Percentiles rank a stretch among this genome's conserved stretches.
phyloP scores from a whole-genome alignment of 2,113 vertebrate species.

The Oriolus oriolus region DNA sequence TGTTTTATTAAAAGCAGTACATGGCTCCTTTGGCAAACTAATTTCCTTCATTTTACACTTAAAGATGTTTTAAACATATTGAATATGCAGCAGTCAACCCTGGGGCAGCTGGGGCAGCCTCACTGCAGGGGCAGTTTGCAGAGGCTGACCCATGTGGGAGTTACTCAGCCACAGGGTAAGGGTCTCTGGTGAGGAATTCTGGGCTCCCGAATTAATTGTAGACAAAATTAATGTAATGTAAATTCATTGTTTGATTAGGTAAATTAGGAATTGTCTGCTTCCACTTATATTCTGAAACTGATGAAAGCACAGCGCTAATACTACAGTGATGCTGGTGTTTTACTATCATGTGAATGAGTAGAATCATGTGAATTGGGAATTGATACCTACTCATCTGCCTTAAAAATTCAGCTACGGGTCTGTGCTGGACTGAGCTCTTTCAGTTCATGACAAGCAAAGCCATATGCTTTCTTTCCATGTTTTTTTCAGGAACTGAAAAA shows the following conservation, averaged over 20 bases:
- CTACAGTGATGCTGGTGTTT: neutral
- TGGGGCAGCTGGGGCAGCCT: neutral
- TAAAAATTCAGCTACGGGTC: neutral
- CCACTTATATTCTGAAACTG: neutral
- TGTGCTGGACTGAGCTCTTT: neutral
- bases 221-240: neutral
- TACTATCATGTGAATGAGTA: neutral
- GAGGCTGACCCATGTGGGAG: fast-evolving
- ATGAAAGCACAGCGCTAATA: neutral
- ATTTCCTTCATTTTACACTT: neutral
- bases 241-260: neutral
- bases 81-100: neutral
- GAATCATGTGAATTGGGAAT: neutral
- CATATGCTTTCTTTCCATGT: neutral
- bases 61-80: neutral
- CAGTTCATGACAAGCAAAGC: neutral
- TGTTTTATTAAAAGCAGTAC: neutral
- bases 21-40: neutral
- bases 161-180: fast-evolving
- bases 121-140: neutral
- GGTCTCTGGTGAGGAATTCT: neutral
- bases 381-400: neutral
- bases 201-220: neutral
- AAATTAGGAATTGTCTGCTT: neutral
- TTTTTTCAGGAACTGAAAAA: neutral